Percentiles rank a stretch among this genome's conserved stretches.
Evolutionary conservation across 2,888 invertebrate genomes (phyloP).

Genomic region (Thera obeliscata): DNA sequence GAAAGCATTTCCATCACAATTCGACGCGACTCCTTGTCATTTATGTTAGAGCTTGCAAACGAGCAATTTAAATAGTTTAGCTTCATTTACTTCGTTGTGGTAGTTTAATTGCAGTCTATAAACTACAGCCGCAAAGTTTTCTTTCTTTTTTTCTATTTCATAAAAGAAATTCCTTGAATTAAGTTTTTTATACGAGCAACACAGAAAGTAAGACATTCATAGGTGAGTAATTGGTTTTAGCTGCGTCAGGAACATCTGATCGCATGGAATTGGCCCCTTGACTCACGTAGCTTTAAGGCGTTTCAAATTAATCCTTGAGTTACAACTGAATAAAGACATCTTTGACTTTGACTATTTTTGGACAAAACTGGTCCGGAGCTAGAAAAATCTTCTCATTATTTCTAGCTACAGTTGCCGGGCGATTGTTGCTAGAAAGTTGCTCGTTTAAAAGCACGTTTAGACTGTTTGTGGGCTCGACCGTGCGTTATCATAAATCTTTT

Average conservation of each 20-base stretch:
- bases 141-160: too few species aligned
- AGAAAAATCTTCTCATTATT: not conserved
- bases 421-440: slow-evolving; percentile 15
- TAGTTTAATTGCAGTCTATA: not conserved
- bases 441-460: slow-evolving; percentile 41
- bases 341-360: too few species aligned
- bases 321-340: too few species aligned
- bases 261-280: too few species aligned
- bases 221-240: too few species aligned
- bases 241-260: too few species aligned
- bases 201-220: too few species aligned
- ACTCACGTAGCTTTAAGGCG: too few species aligned
- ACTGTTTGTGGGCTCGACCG: slow-evolving; percentile 75
- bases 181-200: too few species aligned
- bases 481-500: slow-evolving; percentile 85
- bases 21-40: slow-evolving; percentile 83
- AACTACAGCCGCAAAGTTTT: not conserved
- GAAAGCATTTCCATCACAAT: slow-evolving; percentile 84
- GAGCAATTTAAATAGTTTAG: slow-evolving; percentile 10
- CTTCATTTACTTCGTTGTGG: too few species aligned
- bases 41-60: slow-evolving; percentile 53
- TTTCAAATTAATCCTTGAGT: too few species aligned
- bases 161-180: too few species aligned
- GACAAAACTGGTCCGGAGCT: not conserved
- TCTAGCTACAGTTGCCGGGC: not conserved